A percentile compares a stretch with the other conserved stretches of the same genome.
These are phyloP conservation scores for Notarius lentiginosus DNA, from an alignment of 2,113 vertebrate species.

Conservation along the genomic window DNA sequence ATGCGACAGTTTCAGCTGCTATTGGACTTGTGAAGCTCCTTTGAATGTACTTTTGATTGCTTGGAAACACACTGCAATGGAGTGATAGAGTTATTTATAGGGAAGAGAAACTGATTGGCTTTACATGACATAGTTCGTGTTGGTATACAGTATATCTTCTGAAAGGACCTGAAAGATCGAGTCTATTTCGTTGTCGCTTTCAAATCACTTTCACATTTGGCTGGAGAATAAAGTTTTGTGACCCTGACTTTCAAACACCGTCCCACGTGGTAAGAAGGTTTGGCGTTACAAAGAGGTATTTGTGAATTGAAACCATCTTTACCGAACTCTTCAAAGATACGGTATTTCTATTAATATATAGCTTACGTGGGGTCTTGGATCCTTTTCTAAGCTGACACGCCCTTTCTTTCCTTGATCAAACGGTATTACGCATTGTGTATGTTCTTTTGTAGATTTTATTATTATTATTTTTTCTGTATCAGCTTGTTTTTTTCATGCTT, in stretches of 20 bases:
- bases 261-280: background rate
- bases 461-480: no score
- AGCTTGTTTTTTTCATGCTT: no score
- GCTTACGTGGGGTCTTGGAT: no score
- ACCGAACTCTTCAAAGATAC: background rate
- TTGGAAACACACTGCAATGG: background rate
- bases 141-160: background rate
- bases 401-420: no score
- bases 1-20: constrained; percentile 1
- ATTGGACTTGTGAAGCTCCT: background rate
- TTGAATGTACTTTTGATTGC: background rate
- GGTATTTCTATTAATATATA: no score
- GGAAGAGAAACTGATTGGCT: background rate
- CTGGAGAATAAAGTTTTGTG: background rate
- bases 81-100: background rate
- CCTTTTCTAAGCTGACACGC: no score
- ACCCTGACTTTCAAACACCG: background rate
- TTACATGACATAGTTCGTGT: background rate
- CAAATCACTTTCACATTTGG: background rate
- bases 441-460: no score
- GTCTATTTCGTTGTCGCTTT: background rate
- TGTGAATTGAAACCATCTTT: background rate
- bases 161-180: background rate
- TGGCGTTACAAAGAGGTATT: background rate
- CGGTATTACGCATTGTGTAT: no score